Evolutionary conservation across 2,888 invertebrate genomes (phyloP), one percentile per base, ranked within the genome.

Genomic region (Ashinkailepas kermadecensis): DNA sequence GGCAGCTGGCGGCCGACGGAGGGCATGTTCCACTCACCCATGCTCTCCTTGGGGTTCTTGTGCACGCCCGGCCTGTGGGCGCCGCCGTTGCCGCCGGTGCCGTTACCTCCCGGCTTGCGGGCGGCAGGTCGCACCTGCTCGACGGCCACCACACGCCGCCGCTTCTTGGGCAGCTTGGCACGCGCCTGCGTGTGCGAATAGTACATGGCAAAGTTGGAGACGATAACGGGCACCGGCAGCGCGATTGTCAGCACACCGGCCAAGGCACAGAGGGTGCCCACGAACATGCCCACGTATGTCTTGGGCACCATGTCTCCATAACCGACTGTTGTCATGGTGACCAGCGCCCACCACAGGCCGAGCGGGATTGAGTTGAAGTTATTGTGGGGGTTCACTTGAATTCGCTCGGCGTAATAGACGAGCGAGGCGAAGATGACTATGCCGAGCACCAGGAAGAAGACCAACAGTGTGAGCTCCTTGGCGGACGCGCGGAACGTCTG

Each of bases 241-340:
- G 99, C 99, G 89, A 99, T 97, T 87, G 98, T 99, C 86, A 99
- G 91, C 88, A 99, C 99, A 89, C 99, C 99, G 87, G 97, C 96
- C 85, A 99, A 91, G 84, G 99, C 99, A 89, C 99, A 99, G 80
- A 99, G 91, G 23, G 97, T 97, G 85, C 98, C 98, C 85, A 98
- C 97, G 88, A 98, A 96, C 98, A 98, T 98, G 85, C 98, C 98
- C 84, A 96, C 94, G 88, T 98, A 98, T 78, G 98, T 98, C 89
- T 97, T 97, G 83, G 98, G 97, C 85, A 94, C 96, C 97, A 98
- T 98, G 89, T 98, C 97, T 83, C 98, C 98, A 88, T 98, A 99
- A 78, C 98, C 98, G 83, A 98, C 97, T 0, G 96, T 97, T 85
- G 98, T 99, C 98, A 99, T 98, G 85, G 98, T 98, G 85, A 98